Evolutionary conservation across 1,140 invertebrate genomes (phyloP).

Genomic region (Leptonema lineaticorne): DNA sequence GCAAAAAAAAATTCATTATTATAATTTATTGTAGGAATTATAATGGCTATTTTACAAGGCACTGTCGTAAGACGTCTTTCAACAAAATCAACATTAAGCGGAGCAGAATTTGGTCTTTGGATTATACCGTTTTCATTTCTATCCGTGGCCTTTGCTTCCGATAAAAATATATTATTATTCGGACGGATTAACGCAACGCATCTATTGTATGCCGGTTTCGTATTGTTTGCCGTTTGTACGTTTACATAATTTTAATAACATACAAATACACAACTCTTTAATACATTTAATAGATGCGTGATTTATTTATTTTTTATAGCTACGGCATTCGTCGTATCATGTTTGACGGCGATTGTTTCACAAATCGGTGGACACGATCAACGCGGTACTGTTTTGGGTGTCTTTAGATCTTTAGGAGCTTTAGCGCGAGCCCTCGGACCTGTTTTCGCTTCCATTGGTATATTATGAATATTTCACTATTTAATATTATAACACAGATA

Average conservation of each 20-base stretch:
- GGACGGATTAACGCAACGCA: slow-evolving; percentile 18
- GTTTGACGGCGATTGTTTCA: slow-evolving; percentile 87
- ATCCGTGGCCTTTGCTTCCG: slow-evolving; percentile 73
- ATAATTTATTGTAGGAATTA: slow-evolving; percentile 57
- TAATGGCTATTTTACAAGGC: slow-evolving; percentile 94
- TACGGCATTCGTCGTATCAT: slow-evolving; percentile 92
- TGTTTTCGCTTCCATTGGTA: slow-evolving; percentile 77
- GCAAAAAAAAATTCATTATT: no score
- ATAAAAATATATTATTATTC: slow-evolving; percentile 40
- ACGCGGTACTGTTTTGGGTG: slow-evolving; percentile 90
- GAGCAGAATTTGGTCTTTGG: slow-evolving; percentile 76
- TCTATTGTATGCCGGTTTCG: slow-evolving; percentile 64
- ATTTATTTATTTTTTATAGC: slow-evolving; percentile 56
- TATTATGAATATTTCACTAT: slow-evolving; percentile 21
- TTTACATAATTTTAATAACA: slow-evolving; percentile 42
- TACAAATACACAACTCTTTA: background rate
- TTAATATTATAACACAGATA: slow-evolving; percentile 25
- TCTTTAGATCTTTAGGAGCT: slow-evolving; percentile 91
- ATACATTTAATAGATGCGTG: background rate
- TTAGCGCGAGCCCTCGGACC: slow-evolving; percentile 91
- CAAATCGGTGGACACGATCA: slow-evolving; percentile 78
- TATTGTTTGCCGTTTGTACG: slow-evolving; percentile 90
- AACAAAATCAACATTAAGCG: slow-evolving; percentile 71
- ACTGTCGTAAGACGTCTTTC: slow-evolving; percentile 79
- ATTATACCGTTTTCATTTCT: slow-evolving; percentile 88